Percentiles rank a stretch among this genome's conserved stretches.
These are phyloP conservation scores for Benitochromis conjunctus DNA, from an alignment of 2,113 vertebrate species.

Conservation along the genomic window DNA sequence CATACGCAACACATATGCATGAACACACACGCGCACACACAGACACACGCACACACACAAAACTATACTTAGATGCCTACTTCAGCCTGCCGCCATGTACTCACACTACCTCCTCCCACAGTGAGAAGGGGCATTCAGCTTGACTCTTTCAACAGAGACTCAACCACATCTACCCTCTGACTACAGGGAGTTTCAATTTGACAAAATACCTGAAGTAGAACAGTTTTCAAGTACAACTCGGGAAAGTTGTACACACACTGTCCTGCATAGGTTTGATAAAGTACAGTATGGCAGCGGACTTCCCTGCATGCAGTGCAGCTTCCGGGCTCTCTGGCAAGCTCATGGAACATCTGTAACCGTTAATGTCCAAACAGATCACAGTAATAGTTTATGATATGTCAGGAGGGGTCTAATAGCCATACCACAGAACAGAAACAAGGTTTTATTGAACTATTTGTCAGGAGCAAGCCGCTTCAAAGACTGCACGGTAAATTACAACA, in stretches of 20 bases:
- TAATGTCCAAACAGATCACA: slow-evolving; percentile 16
- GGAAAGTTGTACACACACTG: neutral
- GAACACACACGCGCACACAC: neutral
- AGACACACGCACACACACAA: neutral
- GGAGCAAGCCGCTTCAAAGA: neutral
- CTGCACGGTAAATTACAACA: neutral
- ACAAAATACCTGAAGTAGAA: neutral
- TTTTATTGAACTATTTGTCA: slow-evolving; percentile 18
- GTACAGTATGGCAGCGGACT: neutral
- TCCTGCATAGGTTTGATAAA: neutral
- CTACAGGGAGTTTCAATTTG: neutral
- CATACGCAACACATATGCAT: neutral
- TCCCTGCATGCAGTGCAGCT: neutral
- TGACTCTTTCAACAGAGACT: neutral
- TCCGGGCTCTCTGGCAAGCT: neutral
- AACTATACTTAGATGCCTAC: slow-evolving; percentile 41
- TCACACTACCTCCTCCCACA: neutral
- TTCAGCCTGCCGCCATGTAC: slow-evolving; percentile 2
- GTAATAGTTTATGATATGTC: slow-evolving; percentile 11
- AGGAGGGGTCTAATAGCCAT: neutral
- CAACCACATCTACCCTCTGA: neutral
- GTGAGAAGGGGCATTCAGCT: neutral
- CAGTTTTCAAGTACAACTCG: neutral
- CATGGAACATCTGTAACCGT: slow-evolving; percentile 7
- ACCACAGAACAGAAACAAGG: slow-evolving; percentile 3